Base-by-base conservation (phyloP, 1,140 invertebrate genomes). In the Pseudomyrmex cubaensis region DNA sequence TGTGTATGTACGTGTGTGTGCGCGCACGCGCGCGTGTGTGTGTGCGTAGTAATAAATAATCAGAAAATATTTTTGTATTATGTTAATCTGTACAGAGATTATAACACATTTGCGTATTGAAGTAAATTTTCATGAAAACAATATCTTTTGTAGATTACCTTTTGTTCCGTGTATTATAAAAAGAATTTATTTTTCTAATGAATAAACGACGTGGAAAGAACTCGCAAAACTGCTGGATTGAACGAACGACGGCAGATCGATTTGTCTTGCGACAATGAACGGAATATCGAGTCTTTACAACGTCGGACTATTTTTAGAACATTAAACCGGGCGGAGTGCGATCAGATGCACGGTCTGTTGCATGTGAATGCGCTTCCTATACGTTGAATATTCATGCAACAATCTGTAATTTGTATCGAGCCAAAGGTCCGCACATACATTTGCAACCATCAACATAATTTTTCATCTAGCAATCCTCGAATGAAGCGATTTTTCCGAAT, bases 321-420 rank as follows among this genome's bases (percentile, higher is more conserved):
- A 69, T 50, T 50, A 52, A 0, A 35, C 66, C 59, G 66, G 64
- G n/a, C 25, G 50, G 69, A 54, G 70, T 46, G 66, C 76, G 85
- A 87, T 83, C 78, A 86, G 85, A 85, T 86, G 85, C 52, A 63
- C 57, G 66, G 67, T 83, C 82, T 67, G 64, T 85, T 59, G 63
- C 76, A 64, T 61, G 69, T 44, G 82, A 87, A 86, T 83, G 72
- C 77, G 78, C 85, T 74, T 70, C 50, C 59, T 20, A 63, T 17
- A 74, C 57, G 74, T 77, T 84, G 67, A 87, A 83, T 87, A 87
- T 86, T 87, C 86, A 86, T 83, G 52, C 59, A 56, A 64, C 56
- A 57, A 61, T 48, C 52, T 54, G 70, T 87, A 83, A 86, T 87
- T 87, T 86, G 77, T 80, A 54, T 72, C 76, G 76, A 80, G 76